Conservation (phyloP, 2,888 invertebrate genomes). For the Lasius platythorax region DNA sequence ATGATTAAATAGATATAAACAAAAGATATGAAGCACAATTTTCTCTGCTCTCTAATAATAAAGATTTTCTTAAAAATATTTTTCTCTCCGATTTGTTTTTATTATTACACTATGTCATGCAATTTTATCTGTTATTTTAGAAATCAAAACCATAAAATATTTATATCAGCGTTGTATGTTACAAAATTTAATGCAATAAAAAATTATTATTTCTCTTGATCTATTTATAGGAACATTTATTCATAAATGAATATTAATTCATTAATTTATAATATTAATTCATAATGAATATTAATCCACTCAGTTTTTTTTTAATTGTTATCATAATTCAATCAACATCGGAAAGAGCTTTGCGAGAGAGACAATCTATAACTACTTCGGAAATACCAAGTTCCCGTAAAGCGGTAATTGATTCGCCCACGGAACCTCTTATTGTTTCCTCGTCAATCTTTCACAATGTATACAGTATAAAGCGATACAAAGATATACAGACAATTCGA, state of each 20-base stretch:
- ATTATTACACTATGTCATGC: background rate
- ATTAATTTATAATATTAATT: background rate
- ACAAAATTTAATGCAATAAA: background rate
- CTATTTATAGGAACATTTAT: background rate
- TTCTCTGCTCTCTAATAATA: background rate
- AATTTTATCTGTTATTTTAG: background rate
- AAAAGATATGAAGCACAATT: background rate
- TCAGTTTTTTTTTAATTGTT: background rate
- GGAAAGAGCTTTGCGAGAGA: background rate
- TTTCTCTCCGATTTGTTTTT: background rate
- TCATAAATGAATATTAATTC: background rate
- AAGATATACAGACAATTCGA: background rate
- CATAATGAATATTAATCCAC: background rate
- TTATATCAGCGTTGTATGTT: conserved; percentile 8
- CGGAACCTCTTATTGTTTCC: conserved; percentile 25
- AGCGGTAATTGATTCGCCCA: conserved; percentile 9
- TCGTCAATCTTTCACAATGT: background rate
- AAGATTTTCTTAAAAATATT: background rate
- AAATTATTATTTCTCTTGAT: background rate
- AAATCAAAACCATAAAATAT: background rate
- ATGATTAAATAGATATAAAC: background rate
- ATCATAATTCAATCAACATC: background rate
- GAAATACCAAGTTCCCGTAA: background rate
- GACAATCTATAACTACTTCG: background rate
- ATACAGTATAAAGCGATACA: background rate